phyloP scores from a whole-genome alignment of 2,113 vertebrate species.

The Trichechus manatus region DNA sequence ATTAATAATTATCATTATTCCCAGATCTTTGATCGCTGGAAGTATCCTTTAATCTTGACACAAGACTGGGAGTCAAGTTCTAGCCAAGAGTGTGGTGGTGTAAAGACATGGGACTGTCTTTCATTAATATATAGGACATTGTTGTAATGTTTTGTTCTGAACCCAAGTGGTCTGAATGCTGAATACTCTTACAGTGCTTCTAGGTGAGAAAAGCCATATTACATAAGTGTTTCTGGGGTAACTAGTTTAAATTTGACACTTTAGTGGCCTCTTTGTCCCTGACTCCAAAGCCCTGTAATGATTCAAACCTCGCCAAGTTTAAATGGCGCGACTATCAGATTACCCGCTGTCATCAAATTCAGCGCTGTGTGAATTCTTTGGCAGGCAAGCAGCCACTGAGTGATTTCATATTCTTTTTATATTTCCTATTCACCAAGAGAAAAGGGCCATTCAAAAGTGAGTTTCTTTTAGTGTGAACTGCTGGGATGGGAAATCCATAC shows the following conservation, averaged over 20 bases:
- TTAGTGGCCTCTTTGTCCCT: constrained; percentile 42
- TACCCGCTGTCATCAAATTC: constrained; percentile 51
- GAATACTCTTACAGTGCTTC: not conserved
- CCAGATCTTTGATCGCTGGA: not conserved
- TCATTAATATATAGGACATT: not conserved
- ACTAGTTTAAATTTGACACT: constrained; percentile 54
- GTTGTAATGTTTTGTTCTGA: not conserved
- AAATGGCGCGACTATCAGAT: constrained; percentile 28
- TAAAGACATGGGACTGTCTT: not conserved
- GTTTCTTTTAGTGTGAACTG: constrained; percentile 1
- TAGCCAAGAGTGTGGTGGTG: not conserved
- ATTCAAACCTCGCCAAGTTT: constrained; percentile 56
- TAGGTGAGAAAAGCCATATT: not conserved
- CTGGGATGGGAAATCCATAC: not conserved
- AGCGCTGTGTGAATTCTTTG: constrained; percentile 56
- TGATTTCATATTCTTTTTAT: constrained; percentile 21
- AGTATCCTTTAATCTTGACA: not conserved
- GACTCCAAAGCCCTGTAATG: constrained; percentile 43
- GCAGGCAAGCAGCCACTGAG: constrained; percentile 44
- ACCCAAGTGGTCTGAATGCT: not conserved
- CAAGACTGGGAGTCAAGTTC: not conserved
- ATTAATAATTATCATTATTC: not conserved
- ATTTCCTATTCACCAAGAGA: constrained; percentile 8
- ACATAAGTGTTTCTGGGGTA: not conserved
- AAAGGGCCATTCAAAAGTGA: constrained; percentile 51